These are phyloP conservation scores for Magallana gigas DNA, from an alignment of 1,140 invertebrate species.

Conservation along the genomic window DNA sequence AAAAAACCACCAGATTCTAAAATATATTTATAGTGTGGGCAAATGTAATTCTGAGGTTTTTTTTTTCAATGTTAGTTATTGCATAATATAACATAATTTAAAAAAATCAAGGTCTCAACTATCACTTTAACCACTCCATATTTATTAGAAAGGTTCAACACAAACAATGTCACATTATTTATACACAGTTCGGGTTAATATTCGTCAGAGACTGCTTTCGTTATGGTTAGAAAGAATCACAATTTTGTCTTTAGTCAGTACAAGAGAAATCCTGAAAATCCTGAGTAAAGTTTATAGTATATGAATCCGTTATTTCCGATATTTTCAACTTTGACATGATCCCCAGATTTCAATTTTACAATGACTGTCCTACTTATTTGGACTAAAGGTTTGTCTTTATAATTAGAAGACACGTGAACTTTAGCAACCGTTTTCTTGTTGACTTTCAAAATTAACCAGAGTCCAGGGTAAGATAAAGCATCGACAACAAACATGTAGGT, in stretches of 20 bases:
- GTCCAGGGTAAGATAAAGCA: neutral
- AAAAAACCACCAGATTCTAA: too few species aligned
- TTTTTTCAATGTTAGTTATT: too few species aligned
- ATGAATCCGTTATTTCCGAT: neutral
- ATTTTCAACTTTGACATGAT: constrained; percentile 3
- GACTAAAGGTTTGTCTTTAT: neutral
- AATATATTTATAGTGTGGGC: too few species aligned
- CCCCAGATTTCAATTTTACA: neutral
- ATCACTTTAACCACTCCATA: too few species aligned
- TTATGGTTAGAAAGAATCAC: too few species aligned
- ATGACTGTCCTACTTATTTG: neutral
- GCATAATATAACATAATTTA: too few species aligned
- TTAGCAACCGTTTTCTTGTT: neutral
- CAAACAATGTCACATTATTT: too few species aligned
- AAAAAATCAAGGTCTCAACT: too few species aligned
- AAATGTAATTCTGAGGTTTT: too few species aligned
- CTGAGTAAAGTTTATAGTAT: neutral
- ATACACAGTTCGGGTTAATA: too few species aligned
- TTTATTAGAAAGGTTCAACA: too few species aligned
- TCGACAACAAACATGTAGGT: constrained; percentile 1
- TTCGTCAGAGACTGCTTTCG: too few species aligned
- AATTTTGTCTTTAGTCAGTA: neutral
- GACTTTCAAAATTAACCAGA: neutral
- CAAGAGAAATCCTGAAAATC: neutral
- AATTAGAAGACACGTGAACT: neutral